These are phyloP conservation scores for Micoletzkya japonica DNA, from an alignment of 2,888 invertebrate genomes.

Conservation along the genomic window DNA sequence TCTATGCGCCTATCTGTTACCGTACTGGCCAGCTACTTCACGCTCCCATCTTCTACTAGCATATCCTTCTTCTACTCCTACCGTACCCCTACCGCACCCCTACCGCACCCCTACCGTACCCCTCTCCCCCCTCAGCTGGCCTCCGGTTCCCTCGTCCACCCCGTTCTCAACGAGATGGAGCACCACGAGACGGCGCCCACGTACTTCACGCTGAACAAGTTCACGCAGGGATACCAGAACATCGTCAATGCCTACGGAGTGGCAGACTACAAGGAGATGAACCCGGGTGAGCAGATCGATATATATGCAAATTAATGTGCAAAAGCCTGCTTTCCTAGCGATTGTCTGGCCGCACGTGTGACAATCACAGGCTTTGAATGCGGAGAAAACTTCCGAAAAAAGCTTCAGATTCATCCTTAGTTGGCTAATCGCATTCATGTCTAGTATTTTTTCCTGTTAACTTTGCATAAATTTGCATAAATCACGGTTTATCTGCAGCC, in stretches of 20 bases:
- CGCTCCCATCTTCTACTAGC: too few relatives aligned
- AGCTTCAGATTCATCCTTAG: too few relatives aligned
- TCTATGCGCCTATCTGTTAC: too few relatives aligned
- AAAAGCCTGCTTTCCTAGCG: neutral
- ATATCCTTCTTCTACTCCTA: neutral
- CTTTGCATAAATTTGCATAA: neutral
- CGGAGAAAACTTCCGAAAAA: too few relatives aligned
- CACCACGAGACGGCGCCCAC: conserved; percentile 82
- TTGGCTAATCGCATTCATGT: too few relatives aligned
- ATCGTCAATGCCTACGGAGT: conserved; percentile 28
- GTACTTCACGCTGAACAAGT: conserved; percentile 92
- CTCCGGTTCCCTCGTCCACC: conserved; percentile 90
- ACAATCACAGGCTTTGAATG: neutral
- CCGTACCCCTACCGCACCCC: neutral
- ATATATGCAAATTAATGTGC: neutral
- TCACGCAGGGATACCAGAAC: conserved; percentile 86
- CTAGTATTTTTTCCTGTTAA: neutral
- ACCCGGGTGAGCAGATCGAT: conserved; percentile 12
- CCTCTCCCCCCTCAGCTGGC: conserved; percentile 78
- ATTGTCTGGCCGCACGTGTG: neutral
- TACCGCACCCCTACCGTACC: neutral
- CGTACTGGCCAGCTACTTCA: too few relatives aligned
- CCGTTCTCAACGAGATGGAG: conserved; percentile 92
- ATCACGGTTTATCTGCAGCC: conserved; percentile 71
- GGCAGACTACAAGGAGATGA: conserved; percentile 23